These are phyloP conservation scores for Agrypnus murinus DNA, from an alignment of 2,888 invertebrate species.

Conservation along the genomic window DNA sequence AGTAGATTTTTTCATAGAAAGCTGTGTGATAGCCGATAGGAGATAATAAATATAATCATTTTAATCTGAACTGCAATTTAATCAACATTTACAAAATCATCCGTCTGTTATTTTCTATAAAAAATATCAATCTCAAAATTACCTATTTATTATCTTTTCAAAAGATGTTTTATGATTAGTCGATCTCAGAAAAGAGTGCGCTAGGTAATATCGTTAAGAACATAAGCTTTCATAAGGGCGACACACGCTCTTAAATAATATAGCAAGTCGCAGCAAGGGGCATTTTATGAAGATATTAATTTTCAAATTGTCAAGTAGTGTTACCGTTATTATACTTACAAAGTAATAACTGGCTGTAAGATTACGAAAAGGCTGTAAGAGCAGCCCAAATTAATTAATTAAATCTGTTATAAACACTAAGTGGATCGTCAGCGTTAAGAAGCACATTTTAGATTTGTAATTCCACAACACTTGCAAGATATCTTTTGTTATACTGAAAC, in stretches of 20 bases:
- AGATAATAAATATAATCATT: no score
- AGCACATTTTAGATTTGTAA: constrained; percentile 59
- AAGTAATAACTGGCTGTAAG: constrained; percentile 71
- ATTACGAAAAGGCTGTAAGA: constrained; percentile 69
- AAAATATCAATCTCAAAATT: not conserved
- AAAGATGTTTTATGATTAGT: not conserved
- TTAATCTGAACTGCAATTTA: no score
- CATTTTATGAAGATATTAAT: constrained; percentile 73
- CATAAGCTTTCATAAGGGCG: constrained; percentile 70
- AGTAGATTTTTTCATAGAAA: constrained; percentile 16
- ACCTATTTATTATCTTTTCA: not conserved
- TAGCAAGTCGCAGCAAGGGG: constrained; percentile 67
- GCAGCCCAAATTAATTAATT: constrained; percentile 71
- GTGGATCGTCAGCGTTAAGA: constrained; percentile 61
- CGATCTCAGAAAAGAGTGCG: not conserved
- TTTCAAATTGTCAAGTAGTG: constrained; percentile 71
- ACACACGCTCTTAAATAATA: constrained; percentile 66
- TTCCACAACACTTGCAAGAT: constrained; percentile 52
- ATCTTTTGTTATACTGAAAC: constrained; percentile 31
- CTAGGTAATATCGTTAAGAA: constrained; percentile 53
- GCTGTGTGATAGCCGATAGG: no score
- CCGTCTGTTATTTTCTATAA: not conserved
- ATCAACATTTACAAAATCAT: no score
- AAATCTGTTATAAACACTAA: constrained; percentile 71
- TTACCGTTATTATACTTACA: constrained; percentile 71